phyloP scores from a whole-genome alignment of 53 echinoderm and acorn worm genomes.

The Apostichopus leukothele region DNA sequence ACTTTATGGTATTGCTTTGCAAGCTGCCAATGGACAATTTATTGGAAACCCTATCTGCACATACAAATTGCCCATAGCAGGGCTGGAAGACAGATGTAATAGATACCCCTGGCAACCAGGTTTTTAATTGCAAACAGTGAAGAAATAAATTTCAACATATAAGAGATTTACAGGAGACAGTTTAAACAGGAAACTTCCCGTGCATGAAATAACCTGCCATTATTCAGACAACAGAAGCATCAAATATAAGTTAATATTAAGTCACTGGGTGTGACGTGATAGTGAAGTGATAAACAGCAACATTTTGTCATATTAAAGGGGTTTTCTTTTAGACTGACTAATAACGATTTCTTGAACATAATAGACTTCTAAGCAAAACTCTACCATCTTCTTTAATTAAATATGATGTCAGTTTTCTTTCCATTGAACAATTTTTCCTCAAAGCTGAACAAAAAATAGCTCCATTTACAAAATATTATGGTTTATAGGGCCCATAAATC shows the following conservation, averaged over 20 bases:
- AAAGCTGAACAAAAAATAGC: too few species aligned
- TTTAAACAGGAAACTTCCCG: constrained; percentile 3
- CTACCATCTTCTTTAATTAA: too few species aligned
- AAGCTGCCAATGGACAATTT: constrained; percentile 29
- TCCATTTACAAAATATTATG: too few species aligned
- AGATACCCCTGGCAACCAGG: constrained; percentile 16
- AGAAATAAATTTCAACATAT: not conserved
- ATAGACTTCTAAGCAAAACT: too few species aligned
- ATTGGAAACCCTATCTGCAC: constrained; percentile 22
- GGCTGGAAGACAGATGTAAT: constrained; percentile 18
- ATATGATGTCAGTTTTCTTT: too few species aligned
- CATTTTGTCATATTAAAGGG: not conserved
- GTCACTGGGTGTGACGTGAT: not conserved
- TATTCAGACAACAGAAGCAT: not conserved
- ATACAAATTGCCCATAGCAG: constrained; percentile 41
- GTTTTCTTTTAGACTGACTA: not conserved
- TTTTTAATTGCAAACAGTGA: constrained; percentile 37
- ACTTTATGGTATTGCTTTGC: constrained; percentile 4
- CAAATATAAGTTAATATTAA: constrained; percentile 29
- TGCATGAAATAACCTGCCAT: constrained; percentile 35
- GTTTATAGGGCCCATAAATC: too few species aligned
- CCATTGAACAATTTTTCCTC: too few species aligned
- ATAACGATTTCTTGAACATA: too few species aligned
- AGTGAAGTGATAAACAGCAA: not conserved
- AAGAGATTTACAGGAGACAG: not conserved